Evolutionary conservation across 2,888 invertebrate genomes (phyloP).

Genomic region (Cephus rjabovi): DNA sequence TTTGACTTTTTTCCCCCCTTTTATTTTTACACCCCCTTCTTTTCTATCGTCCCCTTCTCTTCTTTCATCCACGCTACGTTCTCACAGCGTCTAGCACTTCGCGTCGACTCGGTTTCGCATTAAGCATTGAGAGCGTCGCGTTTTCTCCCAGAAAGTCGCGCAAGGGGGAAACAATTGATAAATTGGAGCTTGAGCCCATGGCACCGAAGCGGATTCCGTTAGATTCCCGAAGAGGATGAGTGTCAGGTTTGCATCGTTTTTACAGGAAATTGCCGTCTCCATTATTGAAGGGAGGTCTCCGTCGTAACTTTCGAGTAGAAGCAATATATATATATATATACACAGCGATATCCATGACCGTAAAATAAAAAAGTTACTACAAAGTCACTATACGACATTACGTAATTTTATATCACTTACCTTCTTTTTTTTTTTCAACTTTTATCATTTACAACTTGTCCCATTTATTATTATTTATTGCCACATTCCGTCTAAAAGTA

Average conservation of each 20-base stretch:
- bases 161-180: background rate
- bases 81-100: background rate
- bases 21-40: background rate
- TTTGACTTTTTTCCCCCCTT: too few species aligned
- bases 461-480: background rate
- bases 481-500: background rate
- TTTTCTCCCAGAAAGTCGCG: background rate
- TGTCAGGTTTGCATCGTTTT: conserved; percentile 16
- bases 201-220: background rate
- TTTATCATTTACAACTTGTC: too few species aligned
- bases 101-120: background rate
- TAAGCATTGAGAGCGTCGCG: background rate
- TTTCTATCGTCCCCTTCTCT: background rate
- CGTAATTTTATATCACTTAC: background rate
- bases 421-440: background rate
- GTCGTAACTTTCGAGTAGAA: background rate
- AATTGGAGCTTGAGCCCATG: background rate
- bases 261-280: conserved; percentile 23
- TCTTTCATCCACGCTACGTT: background rate
- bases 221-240: background rate
- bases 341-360: background rate
- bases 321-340: background rate
- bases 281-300: conserved; percentile 15
- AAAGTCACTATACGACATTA: background rate
- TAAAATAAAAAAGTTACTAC: background rate